phyloP scores from a whole-genome alignment of 64 coral and sea anemone genomes.

The Platygyra sinensis region DNA sequence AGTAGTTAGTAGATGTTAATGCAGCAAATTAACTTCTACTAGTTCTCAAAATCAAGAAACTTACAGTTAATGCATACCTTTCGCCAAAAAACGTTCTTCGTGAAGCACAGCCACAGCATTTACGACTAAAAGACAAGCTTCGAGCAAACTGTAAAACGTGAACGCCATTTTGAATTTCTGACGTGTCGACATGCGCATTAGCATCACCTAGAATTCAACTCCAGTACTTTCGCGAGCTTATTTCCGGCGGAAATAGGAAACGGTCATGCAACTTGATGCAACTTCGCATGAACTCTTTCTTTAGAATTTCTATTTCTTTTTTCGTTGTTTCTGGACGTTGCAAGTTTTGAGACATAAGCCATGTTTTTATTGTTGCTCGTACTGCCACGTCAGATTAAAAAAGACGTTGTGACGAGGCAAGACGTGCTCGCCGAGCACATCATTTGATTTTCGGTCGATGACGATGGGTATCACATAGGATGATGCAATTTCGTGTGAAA shows the following conservation, averaged over 20 bases:
- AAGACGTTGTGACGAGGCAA: neutral
- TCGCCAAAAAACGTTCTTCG: constrained; percentile 94
- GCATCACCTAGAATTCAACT: neutral
- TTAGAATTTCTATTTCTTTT: too few relatives aligned
- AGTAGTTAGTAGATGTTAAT: too few relatives aligned
- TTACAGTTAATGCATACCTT: constrained; percentile 57
- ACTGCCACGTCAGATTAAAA: neutral
- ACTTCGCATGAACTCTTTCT: neutral
- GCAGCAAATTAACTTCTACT: neutral
- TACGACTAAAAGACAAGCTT: constrained; percentile 95
- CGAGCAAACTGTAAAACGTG: constrained; percentile 94
- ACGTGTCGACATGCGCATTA: constrained; percentile 76
- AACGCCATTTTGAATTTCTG: constrained; percentile 98
- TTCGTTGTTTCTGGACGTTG: neutral
- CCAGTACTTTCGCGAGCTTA: neutral
- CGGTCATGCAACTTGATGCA: constrained; percentile 23
- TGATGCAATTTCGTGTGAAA: constrained; percentile 23
- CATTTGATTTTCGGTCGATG: neutral
- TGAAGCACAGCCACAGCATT: constrained; percentile 95
- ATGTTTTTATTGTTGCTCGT: neutral
- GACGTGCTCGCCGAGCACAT: neutral
- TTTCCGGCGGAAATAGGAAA: constrained; percentile 33
- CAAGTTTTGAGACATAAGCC: neutral
- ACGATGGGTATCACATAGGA: neutral
- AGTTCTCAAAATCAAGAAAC: neutral